Conservation (phyloP, 2,888 invertebrate species). For the Spodoptera exigua region DNA sequence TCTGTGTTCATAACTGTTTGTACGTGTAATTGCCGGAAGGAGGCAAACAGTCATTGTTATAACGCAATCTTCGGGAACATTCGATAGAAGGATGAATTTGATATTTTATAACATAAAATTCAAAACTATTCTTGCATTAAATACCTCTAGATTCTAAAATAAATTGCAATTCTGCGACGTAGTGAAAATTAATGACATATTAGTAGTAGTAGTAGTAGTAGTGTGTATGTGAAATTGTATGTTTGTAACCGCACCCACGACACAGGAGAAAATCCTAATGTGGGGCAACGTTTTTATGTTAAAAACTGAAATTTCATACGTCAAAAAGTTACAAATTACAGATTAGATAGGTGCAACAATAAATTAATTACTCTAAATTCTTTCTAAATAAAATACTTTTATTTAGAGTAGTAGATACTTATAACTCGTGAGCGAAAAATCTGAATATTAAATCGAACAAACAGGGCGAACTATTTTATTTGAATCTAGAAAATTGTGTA, state of each 20-base stretch:
- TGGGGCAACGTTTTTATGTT: no score
- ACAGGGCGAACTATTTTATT: constrained; percentile 15
- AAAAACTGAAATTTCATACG: no score
- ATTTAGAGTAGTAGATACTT: constrained; percentile 14
- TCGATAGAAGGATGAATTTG: background rate
- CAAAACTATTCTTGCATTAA: background rate
- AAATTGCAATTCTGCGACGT: background rate
- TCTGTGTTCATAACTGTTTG: constrained; percentile 44
- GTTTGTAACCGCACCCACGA: no score
- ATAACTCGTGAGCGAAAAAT: constrained; percentile 19
- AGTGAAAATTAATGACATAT: no score
- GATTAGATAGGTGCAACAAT: no score
- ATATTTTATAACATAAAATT: background rate
- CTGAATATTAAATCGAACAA: constrained; percentile 24
- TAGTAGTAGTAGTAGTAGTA: no score
- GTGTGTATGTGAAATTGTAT: no score
- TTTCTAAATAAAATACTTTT: no score
- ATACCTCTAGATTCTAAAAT: background rate
- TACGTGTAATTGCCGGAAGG: constrained; percentile 32
- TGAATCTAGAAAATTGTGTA: constrained; percentile 26
- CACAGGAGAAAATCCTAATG: no score
- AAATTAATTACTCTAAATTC: no score
- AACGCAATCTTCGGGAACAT: constrained; percentile 7
- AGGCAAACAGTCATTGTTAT: constrained; percentile 12
- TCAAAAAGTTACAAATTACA: no score